These are phyloP conservation scores for Heliconius erato DNA, from an alignment of 2,888 invertebrate genomes.

Conservation along the genomic window DNA sequence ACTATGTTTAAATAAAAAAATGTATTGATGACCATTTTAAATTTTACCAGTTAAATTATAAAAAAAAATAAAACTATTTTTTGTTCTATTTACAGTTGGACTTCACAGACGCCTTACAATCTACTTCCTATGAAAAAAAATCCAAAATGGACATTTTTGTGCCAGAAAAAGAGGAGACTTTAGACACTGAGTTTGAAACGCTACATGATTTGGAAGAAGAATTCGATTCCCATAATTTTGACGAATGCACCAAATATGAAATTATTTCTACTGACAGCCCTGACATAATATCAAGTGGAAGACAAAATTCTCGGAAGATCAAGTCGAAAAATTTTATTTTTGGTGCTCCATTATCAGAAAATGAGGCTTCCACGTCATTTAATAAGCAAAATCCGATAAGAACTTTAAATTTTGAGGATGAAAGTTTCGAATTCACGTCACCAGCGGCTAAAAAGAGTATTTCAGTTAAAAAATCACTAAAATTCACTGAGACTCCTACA, in stretches of 20 bases:
- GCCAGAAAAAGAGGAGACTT: slow-evolving; percentile 64
- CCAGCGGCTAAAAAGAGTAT: slow-evolving; percentile 65
- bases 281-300: slow-evolving; percentile 76
- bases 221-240: slow-evolving; percentile 76
- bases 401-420: slow-evolving; percentile 78
- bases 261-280: slow-evolving; percentile 83
- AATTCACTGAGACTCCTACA: slow-evolving; percentile 73
- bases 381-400: slow-evolving; percentile 70
- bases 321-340: slow-evolving; percentile 73
- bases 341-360: slow-evolving; percentile 78
- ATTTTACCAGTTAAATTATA: neutral
- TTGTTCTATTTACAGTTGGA: slow-evolving; percentile 67
- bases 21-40: too few species aligned
- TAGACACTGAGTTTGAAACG: slow-evolving; percentile 72
- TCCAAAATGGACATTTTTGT: slow-evolving; percentile 60
- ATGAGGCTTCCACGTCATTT: slow-evolving; percentile 77
- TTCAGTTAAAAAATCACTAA: slow-evolving; percentile 75
- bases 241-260: slow-evolving; percentile 80
- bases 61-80: neutral
- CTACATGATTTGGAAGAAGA: slow-evolving; percentile 81
- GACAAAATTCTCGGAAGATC: slow-evolving; percentile 69
- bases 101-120: slow-evolving; percentile 69
- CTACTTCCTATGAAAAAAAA: slow-evolving; percentile 56
- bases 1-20: neutral
- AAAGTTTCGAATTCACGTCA: slow-evolving; percentile 77